phyloP scores from a whole-genome alignment of 2,113 vertebrate genomes.

The Barbus barbus region DNA sequence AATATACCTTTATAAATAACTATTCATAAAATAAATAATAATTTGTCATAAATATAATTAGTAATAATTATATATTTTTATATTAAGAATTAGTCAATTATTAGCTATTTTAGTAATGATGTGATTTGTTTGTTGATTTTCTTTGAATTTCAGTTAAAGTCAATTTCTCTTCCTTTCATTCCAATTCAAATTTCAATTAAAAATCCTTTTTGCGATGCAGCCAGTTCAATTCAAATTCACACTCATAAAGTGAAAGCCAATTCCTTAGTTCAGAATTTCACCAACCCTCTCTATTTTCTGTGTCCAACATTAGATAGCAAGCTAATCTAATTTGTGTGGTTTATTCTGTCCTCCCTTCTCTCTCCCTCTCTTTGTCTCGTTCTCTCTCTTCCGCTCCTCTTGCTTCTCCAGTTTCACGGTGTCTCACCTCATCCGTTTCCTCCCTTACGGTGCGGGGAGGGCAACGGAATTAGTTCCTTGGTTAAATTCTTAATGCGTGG shows the following conservation, averaged over 20 bases:
- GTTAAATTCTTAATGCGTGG: slow-evolving; percentile 63
- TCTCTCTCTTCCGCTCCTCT: not conserved
- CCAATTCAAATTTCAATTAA: not conserved
- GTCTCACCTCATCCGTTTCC: slow-evolving; percentile 17
- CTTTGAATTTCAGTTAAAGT: not conserved
- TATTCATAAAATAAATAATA: not conserved
- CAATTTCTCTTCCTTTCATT: not conserved
- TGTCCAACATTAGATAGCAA: slow-evolving; percentile 24
- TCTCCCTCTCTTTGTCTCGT: not conserved
- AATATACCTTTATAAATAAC: not conserved
- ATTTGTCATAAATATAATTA: not conserved
- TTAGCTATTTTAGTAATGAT: not conserved
- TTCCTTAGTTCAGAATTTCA: not conserved
- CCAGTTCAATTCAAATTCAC: not conserved
- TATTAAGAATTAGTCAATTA: not conserved
- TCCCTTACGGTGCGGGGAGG: slow-evolving; percentile 1
- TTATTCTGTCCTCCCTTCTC: not conserved
- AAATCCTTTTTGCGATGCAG: not conserved
- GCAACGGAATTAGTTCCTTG: slow-evolving; percentile 35
- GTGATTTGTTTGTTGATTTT: not conserved
- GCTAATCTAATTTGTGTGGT: not conserved
- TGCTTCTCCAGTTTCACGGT: slow-evolving; percentile 29
- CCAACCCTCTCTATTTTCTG: not conserved
- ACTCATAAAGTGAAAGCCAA: not conserved
- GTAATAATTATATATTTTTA: not conserved